Base-by-base conservation (phyloP, 2,113 vertebrate species). In the Rhineura floridana region DNA sequence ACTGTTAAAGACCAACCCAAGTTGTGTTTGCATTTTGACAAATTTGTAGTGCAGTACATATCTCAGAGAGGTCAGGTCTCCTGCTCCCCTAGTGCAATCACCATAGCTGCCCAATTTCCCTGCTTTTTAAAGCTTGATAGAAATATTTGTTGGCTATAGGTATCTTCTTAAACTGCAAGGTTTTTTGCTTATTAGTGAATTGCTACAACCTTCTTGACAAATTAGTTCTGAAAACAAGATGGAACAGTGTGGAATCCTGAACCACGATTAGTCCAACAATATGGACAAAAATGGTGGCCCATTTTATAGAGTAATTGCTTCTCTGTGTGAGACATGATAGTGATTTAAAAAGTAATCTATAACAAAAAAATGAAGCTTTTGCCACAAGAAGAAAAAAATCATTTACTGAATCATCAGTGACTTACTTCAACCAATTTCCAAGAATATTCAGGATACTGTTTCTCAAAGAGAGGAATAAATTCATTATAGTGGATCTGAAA, bases 381-480 rank as follows among this genome's bases (percentile, higher is more conserved):
- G 42, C 8, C 0, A 21, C 80, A 91, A 93, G 42, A 82, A 1
- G 6, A 90, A 79, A 4, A 39, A 85, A 55, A n/a, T 6, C 33
- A 7, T 50, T 42, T 1, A 42, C 25, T 52, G 25, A 52, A 67
- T 44, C 30, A 25, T 2, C 44, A 10, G 48, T 78, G 33, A 91
- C 97, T 95, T 95, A 99, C 99, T 96, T 99, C 97, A 48, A 99
- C 96, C 0, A 86, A 87, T 79, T 95, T 96, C 99, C 99, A 99
- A 10, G 97, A 96, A 90, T 97, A 95, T n/a, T 97, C 97, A 4
- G 98, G 97, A 90, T 98, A 97, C 52, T 99, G 99, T 72, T 97
- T 96, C 95, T 99, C 98, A 96, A 99, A 99, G 91, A 98, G 95
- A 0, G 98, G 98, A 85, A 99, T 97, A 91, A 98, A 99, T 69